Evolutionary conservation across 2,888 invertebrate genomes (phyloP).

Genomic region (Cabera pusaria): DNA sequence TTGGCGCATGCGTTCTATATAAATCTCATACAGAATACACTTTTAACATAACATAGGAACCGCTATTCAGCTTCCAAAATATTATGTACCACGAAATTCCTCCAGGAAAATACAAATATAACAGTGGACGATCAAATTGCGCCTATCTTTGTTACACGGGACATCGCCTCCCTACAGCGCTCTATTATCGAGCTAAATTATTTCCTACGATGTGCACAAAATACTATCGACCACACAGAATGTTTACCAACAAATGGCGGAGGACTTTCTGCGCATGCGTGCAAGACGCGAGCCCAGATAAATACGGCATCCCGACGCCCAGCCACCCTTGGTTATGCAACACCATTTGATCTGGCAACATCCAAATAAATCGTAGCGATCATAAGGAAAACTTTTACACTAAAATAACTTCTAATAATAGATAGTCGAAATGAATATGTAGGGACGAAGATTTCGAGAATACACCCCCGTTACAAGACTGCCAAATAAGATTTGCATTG

Average conservation of each 20-base stretch:
- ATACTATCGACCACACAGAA: conserved; percentile 58
- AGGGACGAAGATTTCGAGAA: conserved; percentile 32
- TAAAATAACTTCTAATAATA: conserved; percentile 37
- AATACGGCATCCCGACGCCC: conserved; percentile 53
- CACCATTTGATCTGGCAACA: conserved; percentile 61
- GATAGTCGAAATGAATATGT: conserved; percentile 23
- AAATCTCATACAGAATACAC: conserved; percentile 3
- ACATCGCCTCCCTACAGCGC: conserved; percentile 31
- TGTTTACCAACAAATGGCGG: conserved; percentile 61
- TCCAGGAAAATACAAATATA: conserved; percentile 26
- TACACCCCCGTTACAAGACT: conserved; percentile 26
- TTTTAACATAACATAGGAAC: conserved; percentile 6
- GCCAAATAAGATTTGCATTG: conserved; percentile 28
- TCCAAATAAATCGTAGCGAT: conserved; percentile 44
- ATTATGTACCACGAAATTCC: conserved; percentile 13
- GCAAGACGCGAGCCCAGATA: conserved; percentile 41
- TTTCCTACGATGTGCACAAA: conserved; percentile 50
- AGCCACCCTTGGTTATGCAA: conserved; percentile 66
- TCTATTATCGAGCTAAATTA: conserved; percentile 40
- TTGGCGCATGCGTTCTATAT: conserved; percentile 14
- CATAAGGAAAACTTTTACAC: conserved; percentile 38
- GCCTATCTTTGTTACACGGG: conserved; percentile 33
- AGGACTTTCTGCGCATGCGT: conserved; percentile 47
- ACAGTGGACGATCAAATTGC: conserved; percentile 24
- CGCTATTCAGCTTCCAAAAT: conserved; percentile 12